Percentiles rank a stretch among this genome's conserved stretches.
phyloP scores from a whole-genome alignment of 2,888 invertebrate genomes.

The Acanthoscelides obtectus region DNA sequence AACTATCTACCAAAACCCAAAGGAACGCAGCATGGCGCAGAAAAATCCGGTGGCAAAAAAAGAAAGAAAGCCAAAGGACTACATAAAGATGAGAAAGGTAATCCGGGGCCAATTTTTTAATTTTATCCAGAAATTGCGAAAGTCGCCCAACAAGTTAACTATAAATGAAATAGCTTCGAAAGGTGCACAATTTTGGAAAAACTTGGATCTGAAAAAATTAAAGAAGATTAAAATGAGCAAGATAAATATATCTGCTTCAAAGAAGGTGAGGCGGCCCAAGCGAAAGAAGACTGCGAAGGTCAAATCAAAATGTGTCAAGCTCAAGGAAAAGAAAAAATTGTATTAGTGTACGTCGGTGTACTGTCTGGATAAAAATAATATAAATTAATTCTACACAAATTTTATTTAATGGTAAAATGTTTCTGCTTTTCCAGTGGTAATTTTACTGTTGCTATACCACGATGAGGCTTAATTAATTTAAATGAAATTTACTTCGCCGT shows the following conservation, averaged over 20 bases:
- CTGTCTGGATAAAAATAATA: not conserved
- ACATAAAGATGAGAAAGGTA: constrained; percentile 6
- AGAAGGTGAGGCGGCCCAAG: constrained; percentile 2
- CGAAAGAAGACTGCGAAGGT: not conserved
- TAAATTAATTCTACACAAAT: no score
- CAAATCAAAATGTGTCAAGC: not conserved
- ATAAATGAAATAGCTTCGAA: constrained; percentile 13
- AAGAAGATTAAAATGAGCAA: constrained; percentile 19
- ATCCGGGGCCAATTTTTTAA: constrained; percentile 21
- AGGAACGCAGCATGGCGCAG: not conserved
- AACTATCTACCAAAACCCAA: no score
- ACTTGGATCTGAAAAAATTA: constrained; percentile 12
- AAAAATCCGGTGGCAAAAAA: not conserved
- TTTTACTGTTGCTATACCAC: no score
- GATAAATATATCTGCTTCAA: constrained; percentile 15
- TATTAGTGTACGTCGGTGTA: not conserved
- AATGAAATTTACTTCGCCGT: no score
- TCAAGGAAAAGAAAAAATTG: not conserved
- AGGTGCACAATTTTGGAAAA: constrained; percentile 21
- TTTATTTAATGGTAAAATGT: no score
- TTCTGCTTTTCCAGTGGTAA: no score
- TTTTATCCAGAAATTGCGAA: constrained; percentile 19
- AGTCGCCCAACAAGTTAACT: constrained; percentile 13
- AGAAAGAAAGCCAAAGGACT: not conserved
- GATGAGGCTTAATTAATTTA: no score